Conservation (phyloP, 2,888 invertebrate genomes). For the Leistus spinibarbis region DNA sequence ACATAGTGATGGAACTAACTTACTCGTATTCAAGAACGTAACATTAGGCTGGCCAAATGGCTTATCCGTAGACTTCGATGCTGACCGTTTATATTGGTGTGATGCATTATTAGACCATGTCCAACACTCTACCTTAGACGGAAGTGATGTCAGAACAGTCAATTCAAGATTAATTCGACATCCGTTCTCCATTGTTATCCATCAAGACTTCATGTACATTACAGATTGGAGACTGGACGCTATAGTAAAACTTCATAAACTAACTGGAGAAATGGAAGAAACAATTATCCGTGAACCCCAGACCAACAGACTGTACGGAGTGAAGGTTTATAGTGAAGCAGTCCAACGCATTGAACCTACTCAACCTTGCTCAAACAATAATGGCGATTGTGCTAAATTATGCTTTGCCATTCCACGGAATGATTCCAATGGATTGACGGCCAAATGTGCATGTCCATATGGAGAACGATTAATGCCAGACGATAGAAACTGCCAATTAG, state of each 20-base stretch:
- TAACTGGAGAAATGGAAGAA: slow-evolving; percentile 85
- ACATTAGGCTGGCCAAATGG: slow-evolving; percentile 98
- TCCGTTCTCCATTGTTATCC: slow-evolving; percentile 91
- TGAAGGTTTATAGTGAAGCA: slow-evolving; percentile 81
- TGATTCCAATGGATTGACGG: slow-evolving; percentile 62
- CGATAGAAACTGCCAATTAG: slow-evolving; percentile 72
- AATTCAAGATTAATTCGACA: slow-evolving; percentile 84
- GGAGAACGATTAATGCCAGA: slow-evolving; percentile 82
- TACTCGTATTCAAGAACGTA: slow-evolving; percentile 86
- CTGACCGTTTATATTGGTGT: slow-evolving; percentile 94
- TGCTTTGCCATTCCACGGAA: slow-evolving; percentile 88
- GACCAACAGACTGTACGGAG: slow-evolving; percentile 88
- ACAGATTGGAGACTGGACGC: slow-evolving; percentile 97
- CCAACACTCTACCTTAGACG: slow-evolving; percentile 90
- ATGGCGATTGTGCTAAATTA: slow-evolving; percentile 92
- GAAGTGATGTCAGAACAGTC: slow-evolving; percentile 88
- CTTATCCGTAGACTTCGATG: slow-evolving; percentile 86
- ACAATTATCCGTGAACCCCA: slow-evolving; percentile 87
- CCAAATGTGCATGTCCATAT: slow-evolving; percentile 90
- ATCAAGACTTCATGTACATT: slow-evolving; percentile 91
- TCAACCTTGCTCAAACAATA: slow-evolving; percentile 84
- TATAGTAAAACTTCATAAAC: slow-evolving; percentile 87
- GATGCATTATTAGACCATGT: slow-evolving; percentile 96
- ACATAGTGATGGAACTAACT: slow-evolving; percentile 85
- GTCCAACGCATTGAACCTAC: slow-evolving; percentile 72